Conservation (phyloP, 2,797 vertebrate genomes). For the Scomberomorus guttatus region DNA sequence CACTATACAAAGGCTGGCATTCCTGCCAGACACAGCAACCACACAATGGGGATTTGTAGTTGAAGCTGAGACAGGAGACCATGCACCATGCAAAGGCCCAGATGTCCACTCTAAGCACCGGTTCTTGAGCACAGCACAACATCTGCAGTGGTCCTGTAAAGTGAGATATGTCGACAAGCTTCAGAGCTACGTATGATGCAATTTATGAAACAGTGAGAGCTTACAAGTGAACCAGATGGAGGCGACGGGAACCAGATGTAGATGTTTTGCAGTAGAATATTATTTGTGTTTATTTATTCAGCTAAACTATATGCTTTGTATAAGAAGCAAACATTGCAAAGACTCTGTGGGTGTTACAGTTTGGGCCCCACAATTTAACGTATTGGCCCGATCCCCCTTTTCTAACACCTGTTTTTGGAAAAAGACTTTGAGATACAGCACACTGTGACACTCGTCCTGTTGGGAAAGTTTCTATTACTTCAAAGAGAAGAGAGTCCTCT, state of each 20-base stretch:
- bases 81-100: constrained; percentile 21
- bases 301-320: neutral
- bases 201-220: constrained; percentile 24
- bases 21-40: constrained; percentile 42
- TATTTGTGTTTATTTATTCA: constrained; percentile 14
- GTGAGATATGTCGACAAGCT: neutral
- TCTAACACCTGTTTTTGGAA: no score
- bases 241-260: constrained; percentile 13
- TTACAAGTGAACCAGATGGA: constrained; percentile 14
- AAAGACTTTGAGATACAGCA: no score
- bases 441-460: no score
- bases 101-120: constrained; percentile 32
- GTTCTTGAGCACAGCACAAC: constrained; percentile 27
- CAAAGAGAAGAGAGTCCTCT: no score
- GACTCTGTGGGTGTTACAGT: neutral
- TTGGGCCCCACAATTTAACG: neutral
- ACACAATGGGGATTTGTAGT: constrained; percentile 43
- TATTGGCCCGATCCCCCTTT: no score
- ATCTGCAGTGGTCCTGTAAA: constrained; percentile 19
- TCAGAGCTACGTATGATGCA: constrained; percentile 11
- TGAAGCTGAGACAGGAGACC: constrained; percentile 18
- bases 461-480: no score
- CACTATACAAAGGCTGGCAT: constrained; percentile 38
- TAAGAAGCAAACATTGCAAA: constrained; percentile 8
- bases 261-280: neutral